Evolutionary conservation across 2,113 vertebrate genomes (phyloP).

Genomic region (Bos javanicus): DNA sequence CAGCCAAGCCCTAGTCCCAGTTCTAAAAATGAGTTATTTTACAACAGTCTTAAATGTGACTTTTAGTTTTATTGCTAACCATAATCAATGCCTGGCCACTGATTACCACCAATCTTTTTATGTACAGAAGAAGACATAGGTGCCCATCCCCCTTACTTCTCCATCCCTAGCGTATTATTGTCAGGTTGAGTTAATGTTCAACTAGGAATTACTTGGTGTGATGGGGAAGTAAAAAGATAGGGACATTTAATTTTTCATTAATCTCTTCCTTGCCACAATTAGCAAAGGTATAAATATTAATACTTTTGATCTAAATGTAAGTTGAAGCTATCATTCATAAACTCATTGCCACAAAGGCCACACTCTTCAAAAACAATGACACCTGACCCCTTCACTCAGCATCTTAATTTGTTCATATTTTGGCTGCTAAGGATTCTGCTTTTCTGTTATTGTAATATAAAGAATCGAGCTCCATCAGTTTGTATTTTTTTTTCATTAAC

Average conservation of each 20-base stretch:
- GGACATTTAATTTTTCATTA: constrained; percentile 82
- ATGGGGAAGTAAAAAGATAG: constrained; percentile 72
- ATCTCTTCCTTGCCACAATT: constrained; percentile 79
- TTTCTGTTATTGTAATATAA: constrained; percentile 39
- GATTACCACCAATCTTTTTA: constrained; percentile 22
- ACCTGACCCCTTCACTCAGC: constrained; percentile 51
- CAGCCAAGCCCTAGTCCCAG: not conserved
- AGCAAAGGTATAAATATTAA: constrained; percentile 84
- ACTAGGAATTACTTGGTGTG: constrained; percentile 67
- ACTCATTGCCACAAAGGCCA: constrained; percentile 68
- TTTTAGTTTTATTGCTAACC: constrained; percentile 6
- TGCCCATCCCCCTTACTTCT: not conserved
- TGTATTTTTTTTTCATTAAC: constrained; percentile 15
- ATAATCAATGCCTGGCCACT: not conserved
- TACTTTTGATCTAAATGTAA: constrained; percentile 77
- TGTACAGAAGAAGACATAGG: constrained; percentile 18
- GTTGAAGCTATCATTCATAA: constrained; percentile 75
- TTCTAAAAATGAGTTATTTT: not conserved
- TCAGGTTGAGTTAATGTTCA: constrained; percentile 76
- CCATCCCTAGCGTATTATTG: constrained; percentile 28
- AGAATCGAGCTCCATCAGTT: not conserved
- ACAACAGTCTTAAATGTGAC: not conserved
- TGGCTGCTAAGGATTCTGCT: constrained; percentile 49
- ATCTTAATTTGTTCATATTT: constrained; percentile 72
- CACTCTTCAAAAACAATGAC: constrained; percentile 69